Evolutionary conservation across 2,113 vertebrate genomes (phyloP), one percentile per base, ranked within the genome.

Genomic region (Sardina pilchardus): DNA sequence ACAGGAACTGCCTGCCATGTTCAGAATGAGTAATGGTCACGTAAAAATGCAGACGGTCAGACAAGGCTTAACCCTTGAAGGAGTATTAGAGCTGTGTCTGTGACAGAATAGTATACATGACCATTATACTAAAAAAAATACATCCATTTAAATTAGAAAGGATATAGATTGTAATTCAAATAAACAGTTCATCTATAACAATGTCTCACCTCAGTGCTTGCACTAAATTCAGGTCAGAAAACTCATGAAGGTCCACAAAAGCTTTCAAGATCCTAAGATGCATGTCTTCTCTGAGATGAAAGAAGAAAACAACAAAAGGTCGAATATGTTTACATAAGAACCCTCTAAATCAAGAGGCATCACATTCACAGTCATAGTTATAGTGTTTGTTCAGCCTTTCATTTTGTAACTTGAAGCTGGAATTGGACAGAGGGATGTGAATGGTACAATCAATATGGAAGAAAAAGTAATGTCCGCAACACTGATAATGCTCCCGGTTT

Each of bases 151-250:
- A 17, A 53, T 53, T 19, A 19, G 19, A 0, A 19, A 19, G 4
- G 4, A 53, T 53, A 53, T 17, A 17, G 50, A 50, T 48, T 6
- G 10, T 14, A 48, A 48, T 48, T n/a, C n/a, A n/a, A n/a, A n/a
- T n/a, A n/a, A n/a, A n/a, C n/a, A n/a, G n/a, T n/a, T n/a, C n/a
- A n/a, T n/a, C n/a, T n/a, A n/a, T n/a, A 14, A 67, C 26, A 12
- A n/a, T 78, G 71, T 16, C 96, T 89, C 87, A 99, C 98, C 98
- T 96, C 47, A 99, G 92, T 0, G 98, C 98, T 93, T 99, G 97
- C 53, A 99, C 98, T 6, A 99, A 94, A 91, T 98, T 98, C 85
- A 99, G 96, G 88, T 97, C 95, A 48, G 96, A 95, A 85, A 99
- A 99, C 88, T 98, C 96, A 7, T 99, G 98, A 86, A 97, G 96